These are phyloP conservation scores for Pollenia labialis DNA, from an alignment of 2,888 invertebrate genomes.

Conservation along the genomic window DNA sequence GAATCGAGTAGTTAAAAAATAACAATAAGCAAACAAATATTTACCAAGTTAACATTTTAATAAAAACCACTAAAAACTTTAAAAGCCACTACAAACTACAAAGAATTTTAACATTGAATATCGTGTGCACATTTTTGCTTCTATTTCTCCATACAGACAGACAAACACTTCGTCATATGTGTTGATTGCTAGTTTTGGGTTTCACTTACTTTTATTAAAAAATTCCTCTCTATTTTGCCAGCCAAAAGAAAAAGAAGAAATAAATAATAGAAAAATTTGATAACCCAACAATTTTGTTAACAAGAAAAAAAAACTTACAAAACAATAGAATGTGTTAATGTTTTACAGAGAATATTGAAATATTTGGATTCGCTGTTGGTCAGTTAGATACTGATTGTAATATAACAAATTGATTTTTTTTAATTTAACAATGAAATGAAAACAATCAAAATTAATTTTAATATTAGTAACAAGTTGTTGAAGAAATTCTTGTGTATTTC, in stretches of 20 bases:
- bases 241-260: not conserved
- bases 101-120: slow-evolving; percentile 42
- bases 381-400: slow-evolving; percentile 13
- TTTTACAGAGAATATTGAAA: slow-evolving; percentile 18
- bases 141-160: not conserved
- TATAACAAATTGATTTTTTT: slow-evolving; percentile 38
- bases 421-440: not conserved
- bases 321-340: slow-evolving; percentile 6
- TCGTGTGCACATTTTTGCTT: not conserved
- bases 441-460: slow-evolving; percentile 2
- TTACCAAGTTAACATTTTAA: slow-evolving; percentile 51
- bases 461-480: not conserved
- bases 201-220: slow-evolving; percentile 74
- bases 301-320: not conserved
- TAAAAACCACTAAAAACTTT: slow-evolving; percentile 60
- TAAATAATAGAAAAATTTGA: not conserved
- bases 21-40: slow-evolving; percentile 47
- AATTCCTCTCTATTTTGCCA: slow-evolving; percentile 43
- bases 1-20: not conserved
- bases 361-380: slow-evolving; percentile 8
- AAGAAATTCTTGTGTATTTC: not conserved
- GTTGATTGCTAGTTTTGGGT: slow-evolving; percentile 64
- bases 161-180: not conserved
- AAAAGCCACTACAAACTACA: slow-evolving; percentile 40
- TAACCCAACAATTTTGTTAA: slow-evolving; percentile 6